Conservation (phyloP, 2,888 invertebrate genomes). For the Clusia tigrina region DNA sequence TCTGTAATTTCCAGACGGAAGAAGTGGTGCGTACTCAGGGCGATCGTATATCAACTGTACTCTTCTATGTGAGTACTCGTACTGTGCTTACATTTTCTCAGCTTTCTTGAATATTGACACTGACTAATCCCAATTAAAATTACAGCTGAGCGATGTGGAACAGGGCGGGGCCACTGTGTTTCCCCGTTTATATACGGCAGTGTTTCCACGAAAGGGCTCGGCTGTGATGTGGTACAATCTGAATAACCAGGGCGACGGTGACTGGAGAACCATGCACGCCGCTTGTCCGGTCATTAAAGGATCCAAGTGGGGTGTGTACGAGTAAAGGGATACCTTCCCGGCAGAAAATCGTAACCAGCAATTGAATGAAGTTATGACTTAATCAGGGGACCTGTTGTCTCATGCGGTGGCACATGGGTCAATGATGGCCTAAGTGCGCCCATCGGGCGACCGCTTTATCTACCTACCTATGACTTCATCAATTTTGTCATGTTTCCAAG, state of each 20-base stretch:
- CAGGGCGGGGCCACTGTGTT: constrained; percentile 98
- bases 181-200: constrained; percentile 80
- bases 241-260: constrained; percentile 41
- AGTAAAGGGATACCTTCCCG: background rate
- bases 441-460: no score
- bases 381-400: no score
- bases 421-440: background rate
- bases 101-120: background rate
- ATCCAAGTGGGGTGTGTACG: constrained; percentile 55
- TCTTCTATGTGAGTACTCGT: constrained; percentile 95
- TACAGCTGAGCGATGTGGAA: constrained; percentile 92
- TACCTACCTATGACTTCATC: no score
- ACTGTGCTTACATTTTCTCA: background rate
- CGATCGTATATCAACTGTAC: constrained; percentile 94
- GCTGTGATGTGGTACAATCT: constrained; percentile 61
- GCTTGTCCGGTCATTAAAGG: constrained; percentile 59
- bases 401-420: no score
- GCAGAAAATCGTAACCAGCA: background rate
- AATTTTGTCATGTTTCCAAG: no score
- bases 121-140: no score
- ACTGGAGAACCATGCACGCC: constrained; percentile 49
- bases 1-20: constrained; percentile 32
- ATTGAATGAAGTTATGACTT: no score
- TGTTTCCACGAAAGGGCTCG: constrained; percentile 83
- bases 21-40: constrained; percentile 65